Evolutionary conservation across 2,888 invertebrate genomes (phyloP), one percentile per base, ranked within the genome.

Genomic region (Disparrhopalites patrizii): DNA sequence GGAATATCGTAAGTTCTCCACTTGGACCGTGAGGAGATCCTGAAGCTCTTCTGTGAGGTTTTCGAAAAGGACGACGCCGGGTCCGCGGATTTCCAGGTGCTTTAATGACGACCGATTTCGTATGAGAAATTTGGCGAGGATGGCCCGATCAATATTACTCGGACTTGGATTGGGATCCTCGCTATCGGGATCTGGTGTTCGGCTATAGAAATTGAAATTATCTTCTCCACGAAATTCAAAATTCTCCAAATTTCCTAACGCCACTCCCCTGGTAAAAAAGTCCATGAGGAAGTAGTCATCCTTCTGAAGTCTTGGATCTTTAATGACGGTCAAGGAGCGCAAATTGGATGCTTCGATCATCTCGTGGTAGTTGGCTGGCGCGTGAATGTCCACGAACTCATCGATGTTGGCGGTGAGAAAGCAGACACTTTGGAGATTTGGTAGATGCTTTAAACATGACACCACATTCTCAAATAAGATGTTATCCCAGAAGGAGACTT

Each of bases 261-360:
- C 25, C 4, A 60, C 50, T 15, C 50, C 60, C 3, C 60, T 18
- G 15, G 60, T 60, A 25, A 60, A 50, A 31, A 50, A 60, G n/a
- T 60, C 60, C 2, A 60, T n/a, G 33, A 60, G 50, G 33, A 31
- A 60, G 33, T 60, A 60, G 20, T 60, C 60, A 60, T 60, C 60
- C n/a, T 50, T 60, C 30, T 8, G 27, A 15, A 60, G 50, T 7
- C 33, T 18, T 0, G 60, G 60, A 25, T 47, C 30, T 50, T 28
- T 30, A 2, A 30, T 25, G 20, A 60, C 33, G 23, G 27, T 15
- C 15, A 60, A 15, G 15, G 27, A 20, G 15, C 51, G 28, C 33
- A 60, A 3, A 15, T 31, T 30, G 15, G 50, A 15, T 8, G 20
- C 18, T 33, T 60, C 27, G 10, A 60, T 30, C 13, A 18, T 8